Percentiles rank a stretch among this genome's conserved stretches.
These are phyloP conservation scores for Pentamera pediparva DNA, from an alignment of 53 echinoderm and acorn worm species.

Conservation along the genomic window DNA sequence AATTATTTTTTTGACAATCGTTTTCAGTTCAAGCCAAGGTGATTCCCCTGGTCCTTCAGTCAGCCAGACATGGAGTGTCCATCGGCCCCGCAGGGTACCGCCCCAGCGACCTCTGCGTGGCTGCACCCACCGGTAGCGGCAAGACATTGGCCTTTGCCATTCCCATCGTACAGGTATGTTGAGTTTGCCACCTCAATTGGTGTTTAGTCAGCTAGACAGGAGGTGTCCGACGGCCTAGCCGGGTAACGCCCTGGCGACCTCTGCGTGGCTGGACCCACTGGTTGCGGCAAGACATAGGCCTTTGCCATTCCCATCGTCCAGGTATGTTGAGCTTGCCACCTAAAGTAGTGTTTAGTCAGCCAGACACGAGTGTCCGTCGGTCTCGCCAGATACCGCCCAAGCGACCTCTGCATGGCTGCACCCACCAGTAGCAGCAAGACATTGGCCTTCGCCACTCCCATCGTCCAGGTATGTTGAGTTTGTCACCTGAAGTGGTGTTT, in stretches of 20 bases:
- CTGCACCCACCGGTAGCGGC: conserved; percentile 94
- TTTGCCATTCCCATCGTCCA: conserved; percentile 86
- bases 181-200: too few species aligned
- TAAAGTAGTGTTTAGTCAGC: too few species aligned
- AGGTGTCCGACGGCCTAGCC: conserved; percentile 58
- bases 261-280: conserved; percentile 91
- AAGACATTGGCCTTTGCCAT: conserved; percentile 88
- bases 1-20: not conserved
- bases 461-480: conserved; percentile 84
- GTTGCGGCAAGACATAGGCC: conserved; percentile 89
- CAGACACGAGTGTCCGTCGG: conserved; percentile 54
- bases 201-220: conserved; percentile 52
- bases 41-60: conserved; percentile 70
- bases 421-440: conserved; percentile 97
- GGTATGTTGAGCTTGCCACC: too few species aligned
- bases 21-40: conserved; percentile 79
- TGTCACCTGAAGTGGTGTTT: too few species aligned
- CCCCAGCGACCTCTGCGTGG: conserved; percentile 80
- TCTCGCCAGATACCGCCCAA: conserved; percentile 67
- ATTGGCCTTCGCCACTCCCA: conserved; percentile 73
- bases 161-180: conserved; percentile 80
- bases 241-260: conserved; percentile 81
- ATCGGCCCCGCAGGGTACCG: conserved; percentile 72
- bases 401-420: conserved; percentile 86
- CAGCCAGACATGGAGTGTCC: conserved; percentile 54